Base-by-base conservation (phyloP, 2,113 vertebrate genomes). In the Vimba vimba region DNA sequence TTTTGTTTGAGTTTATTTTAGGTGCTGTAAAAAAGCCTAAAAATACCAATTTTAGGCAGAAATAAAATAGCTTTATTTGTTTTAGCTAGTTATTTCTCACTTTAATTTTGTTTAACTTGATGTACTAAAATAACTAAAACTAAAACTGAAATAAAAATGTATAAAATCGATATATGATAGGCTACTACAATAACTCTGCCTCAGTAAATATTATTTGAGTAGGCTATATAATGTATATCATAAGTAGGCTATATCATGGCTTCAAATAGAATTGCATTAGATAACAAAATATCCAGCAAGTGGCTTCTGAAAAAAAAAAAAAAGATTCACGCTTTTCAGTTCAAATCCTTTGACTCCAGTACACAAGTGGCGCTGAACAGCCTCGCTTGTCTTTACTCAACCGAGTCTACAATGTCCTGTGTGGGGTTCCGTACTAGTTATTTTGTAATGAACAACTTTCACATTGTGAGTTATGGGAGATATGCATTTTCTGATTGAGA, bases 351-450 rank as follows among this genome's bases (percentile, higher is more conserved):
- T 10, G 30, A 2, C 79, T 82, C 80, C 80, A 9, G 45, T 11
- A 13, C 80, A 5, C 62, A n/a, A 6, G 80, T 33, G 45, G 80
- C 62, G 80, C 80, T 52, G 6, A 55, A 33, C 59, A 64, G 79
- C n/a, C 12, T n/a, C 15, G 36, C 15, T 17, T 17, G 19, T 52
- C 45, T 19, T 45, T 39, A 4, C 47, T 0, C 62, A 17, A 33
- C 4, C 5, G 4, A 39, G 1, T 33, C 8, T 55, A 0, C 9
- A 84, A 33, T 87, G 45, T 89, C 77, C 91, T 68, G 21, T 27
- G 2, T 12, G 15, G 78, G 90, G 9, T 87, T 88, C 92, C 91
- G 92, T 94, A 43, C 43, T 43, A 93, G 68, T 0, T 60, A 12
- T 73, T 50, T 21, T 25, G 13, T 19, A n/a, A 52, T 19, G 6